A percentile compares a stretch with the other conserved stretches of the same genome.
phyloP scores from a whole-genome alignment of 2,888 invertebrate species.

The Orgyia antiqua region DNA sequence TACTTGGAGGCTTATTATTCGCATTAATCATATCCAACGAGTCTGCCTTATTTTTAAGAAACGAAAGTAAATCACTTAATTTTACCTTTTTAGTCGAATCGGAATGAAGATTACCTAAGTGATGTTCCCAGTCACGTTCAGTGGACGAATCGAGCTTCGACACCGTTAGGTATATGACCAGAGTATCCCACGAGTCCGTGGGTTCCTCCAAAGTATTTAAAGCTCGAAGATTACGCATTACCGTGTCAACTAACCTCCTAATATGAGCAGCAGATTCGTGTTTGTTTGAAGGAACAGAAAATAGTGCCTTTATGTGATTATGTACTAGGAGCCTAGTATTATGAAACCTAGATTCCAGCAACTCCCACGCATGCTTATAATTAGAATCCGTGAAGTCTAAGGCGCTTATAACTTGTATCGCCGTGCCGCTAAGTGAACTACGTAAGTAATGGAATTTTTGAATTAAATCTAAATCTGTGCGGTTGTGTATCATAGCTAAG shows the following conservation, averaged over 20 bases:
- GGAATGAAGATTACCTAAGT: neutral
- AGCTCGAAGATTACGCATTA: neutral
- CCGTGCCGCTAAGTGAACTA: neutral
- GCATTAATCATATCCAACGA: constrained; percentile 5
- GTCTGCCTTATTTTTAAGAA: constrained; percentile 3
- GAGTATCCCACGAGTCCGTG: constrained; percentile 10
- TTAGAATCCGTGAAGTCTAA: neutral
- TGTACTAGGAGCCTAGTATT: neutral
- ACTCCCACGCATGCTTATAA: neutral
- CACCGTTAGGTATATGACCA: constrained; percentile 6
- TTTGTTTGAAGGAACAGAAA: neutral
- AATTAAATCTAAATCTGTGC: constrained; percentile 10
- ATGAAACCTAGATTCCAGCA: neutral
- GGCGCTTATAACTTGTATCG: neutral
- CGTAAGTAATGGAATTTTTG: constrained; percentile 5
- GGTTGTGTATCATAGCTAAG: constrained; percentile 11
- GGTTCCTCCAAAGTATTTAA: constrained; percentile 5
- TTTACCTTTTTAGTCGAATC: neutral
- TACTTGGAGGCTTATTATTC: neutral
- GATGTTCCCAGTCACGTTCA: constrained; percentile 7
- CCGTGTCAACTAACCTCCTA: neutral
- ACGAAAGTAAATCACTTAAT: constrained; percentile 1
- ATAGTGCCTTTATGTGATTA: neutral
- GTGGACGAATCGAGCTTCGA: constrained; percentile 9
- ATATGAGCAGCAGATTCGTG: neutral